Base-by-base conservation (phyloP, 2,797 vertebrate genomes). In the Galago senegalensis region DNA sequence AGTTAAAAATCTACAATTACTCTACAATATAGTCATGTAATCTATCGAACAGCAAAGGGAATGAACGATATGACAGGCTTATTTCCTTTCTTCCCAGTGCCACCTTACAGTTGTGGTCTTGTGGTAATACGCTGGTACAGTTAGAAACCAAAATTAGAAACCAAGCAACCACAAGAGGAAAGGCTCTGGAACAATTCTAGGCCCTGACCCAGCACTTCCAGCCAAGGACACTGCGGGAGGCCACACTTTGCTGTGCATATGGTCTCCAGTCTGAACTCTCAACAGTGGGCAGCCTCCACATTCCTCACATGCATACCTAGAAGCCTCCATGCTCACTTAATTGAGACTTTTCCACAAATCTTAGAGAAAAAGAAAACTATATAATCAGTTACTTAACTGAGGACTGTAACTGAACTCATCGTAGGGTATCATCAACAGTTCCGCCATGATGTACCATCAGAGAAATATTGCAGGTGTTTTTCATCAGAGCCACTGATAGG, bases 81-180 rank as follows among this genome's bases (percentile, higher is more conserved):
- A 75, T 88, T 97, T 91, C 95, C 87, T 94, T 97, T 88, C 82
- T 91, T 79, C 83, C 61, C 17, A 94, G 79, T 88, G 80, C 95
- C 93, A 98, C 91, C 69, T 84, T 94, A 23, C 89, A 95, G 93
- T 75, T 97, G 72, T 93, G 91, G 93, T 49, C 93, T 80, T 91
- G 75, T 96, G 96, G 93, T 95, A 93, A 96, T 73, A 92, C 56
- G 96, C 89, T 93, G 88, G 77, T 94, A 88, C 94, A 98, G 97
- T 94, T 86, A 97, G 95, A 95, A 98, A 98, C 96, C 92, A 96
- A 97, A 76, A 93, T 98, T 98, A 93, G 73, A 93, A 96, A 90
- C 75, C 4, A 1, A 60, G 80, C 77, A 34, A 85, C 97, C 97
- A 92, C 96, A 93, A 96, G 80, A 97, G 98, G 95, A 95, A 96